Conservation (phyloP, 1,140 invertebrate species). For the Phortica variegata region DNA sequence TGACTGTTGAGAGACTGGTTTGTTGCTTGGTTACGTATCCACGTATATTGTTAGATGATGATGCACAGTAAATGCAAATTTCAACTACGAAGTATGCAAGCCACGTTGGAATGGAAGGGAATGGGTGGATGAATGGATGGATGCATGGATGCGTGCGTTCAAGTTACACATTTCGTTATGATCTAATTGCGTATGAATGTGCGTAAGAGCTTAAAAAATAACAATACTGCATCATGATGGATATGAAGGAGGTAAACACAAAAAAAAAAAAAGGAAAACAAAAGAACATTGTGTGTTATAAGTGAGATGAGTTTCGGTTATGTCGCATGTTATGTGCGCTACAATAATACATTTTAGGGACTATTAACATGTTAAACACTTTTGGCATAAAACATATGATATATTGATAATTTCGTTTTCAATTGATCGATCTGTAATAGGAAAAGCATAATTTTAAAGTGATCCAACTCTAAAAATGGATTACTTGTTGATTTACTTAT, state of each 20-base stretch:
- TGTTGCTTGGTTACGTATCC: not conserved
- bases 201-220: constrained; percentile 12
- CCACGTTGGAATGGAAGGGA: constrained; percentile 5
- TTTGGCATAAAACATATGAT: no score
- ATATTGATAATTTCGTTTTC: no score
- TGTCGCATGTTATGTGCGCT: no score
- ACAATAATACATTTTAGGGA: no score
- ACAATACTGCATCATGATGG: no score
- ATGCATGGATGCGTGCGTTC: constrained; percentile 12
- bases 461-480: no score
- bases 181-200: constrained; percentile 42
- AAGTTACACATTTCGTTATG: constrained; percentile 21
- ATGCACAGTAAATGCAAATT: constrained; percentile 24
- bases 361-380: no score
- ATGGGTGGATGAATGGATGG: constrained; percentile 10
- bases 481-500: no score
- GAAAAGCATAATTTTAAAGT: no score
- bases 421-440: no score
- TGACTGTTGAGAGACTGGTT: not conserved
- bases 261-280: not conserved
- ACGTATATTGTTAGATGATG: constrained; percentile 4
- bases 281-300: constrained; percentile 1
- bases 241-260: constrained; percentile 3
- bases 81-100: constrained; percentile 29
- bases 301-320: no score